These are phyloP conservation scores for Helicoverpa zea DNA, from an alignment of 1,140 invertebrate genomes.

Conservation along the genomic window DNA sequence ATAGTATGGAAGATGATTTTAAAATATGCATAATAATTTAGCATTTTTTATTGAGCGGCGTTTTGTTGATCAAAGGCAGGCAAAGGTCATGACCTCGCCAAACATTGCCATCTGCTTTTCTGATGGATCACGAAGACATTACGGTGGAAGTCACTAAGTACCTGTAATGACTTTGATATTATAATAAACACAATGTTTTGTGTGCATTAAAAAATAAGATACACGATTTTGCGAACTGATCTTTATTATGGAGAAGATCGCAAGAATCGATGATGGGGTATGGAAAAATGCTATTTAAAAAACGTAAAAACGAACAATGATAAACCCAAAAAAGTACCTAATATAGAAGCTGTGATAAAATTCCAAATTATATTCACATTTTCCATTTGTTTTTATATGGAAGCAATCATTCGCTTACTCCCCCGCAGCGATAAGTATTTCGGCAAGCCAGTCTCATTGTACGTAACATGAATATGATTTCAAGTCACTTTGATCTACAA, in stretches of 20 bases:
- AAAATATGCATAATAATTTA: no score
- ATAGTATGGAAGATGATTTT: no score
- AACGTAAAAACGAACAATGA: not conserved
- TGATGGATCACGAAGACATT: conserved; percentile 33
- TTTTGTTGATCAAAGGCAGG: no score
- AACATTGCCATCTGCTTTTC: conserved; percentile 29
- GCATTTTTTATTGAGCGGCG: no score
- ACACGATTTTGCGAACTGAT: not conserved
- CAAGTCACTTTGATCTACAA: not conserved
- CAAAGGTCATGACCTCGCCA: conserved; percentile 16
- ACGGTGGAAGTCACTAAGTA: conserved; percentile 6
- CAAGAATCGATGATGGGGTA: not conserved
- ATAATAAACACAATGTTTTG: not conserved
- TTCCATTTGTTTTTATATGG: no score
- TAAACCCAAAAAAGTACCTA: no score
- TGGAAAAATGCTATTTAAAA: not conserved
- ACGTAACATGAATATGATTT: no score
- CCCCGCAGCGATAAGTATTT: no score
- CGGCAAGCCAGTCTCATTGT: no score
- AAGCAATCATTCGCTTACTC: no score
- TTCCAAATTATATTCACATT: no score
- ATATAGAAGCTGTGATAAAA: no score
- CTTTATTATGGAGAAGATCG: not conserved
- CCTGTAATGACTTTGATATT: conserved; percentile 12
- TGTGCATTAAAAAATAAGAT: not conserved